Evolutionary conservation across 2,888 invertebrate genomes (phyloP).

Genomic region (Limnephilus marmoratus): DNA sequence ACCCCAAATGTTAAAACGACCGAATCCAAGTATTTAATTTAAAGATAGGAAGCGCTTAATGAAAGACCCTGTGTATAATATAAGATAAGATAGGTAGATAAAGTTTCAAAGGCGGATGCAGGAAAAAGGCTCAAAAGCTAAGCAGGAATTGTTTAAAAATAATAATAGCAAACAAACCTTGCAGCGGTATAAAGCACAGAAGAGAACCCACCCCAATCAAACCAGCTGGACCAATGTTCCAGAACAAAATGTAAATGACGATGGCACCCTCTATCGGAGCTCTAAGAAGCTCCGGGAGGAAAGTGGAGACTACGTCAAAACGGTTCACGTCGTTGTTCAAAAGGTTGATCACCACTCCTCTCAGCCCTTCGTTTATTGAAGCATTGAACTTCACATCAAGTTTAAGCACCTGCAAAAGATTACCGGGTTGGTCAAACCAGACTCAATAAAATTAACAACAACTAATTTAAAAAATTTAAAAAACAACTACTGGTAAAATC

Average conservation of each 20-base stretch:
- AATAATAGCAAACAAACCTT: constrained; percentile 72
- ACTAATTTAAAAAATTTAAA: too few species aligned
- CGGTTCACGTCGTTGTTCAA: constrained; percentile 92
- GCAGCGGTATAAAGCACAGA: constrained; percentile 80
- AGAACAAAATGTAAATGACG: constrained; percentile 85
- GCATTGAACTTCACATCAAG: constrained; percentile 77
- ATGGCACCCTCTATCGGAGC: constrained; percentile 88
- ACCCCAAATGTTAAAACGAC: too few species aligned
- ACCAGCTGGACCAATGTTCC: constrained; percentile 78
- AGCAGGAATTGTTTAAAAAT: not conserved
- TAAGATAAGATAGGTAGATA: too few species aligned
- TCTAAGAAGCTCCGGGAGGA: constrained; percentile 89
- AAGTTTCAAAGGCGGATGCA: too few species aligned
- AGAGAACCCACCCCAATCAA: constrained; percentile 79
- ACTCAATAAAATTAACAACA: too few species aligned
- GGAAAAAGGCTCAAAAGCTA: too few species aligned
- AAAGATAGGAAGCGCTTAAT: too few species aligned
- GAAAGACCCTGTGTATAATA: too few species aligned
- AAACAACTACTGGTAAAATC: constrained; percentile 69
- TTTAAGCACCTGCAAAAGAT: constrained; percentile 75
- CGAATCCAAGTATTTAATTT: too few species aligned
- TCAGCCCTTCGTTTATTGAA: constrained; percentile 79
- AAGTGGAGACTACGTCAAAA: constrained; percentile 89
- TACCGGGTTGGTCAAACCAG: too few species aligned
- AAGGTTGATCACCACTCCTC: constrained; percentile 84